A percentile compares a stretch with the other conserved stretches of the same genome.
These are phyloP conservation scores for Synergus umbraculus DNA, from an alignment of 2,888 invertebrate species.

Conservation along the genomic window DNA sequence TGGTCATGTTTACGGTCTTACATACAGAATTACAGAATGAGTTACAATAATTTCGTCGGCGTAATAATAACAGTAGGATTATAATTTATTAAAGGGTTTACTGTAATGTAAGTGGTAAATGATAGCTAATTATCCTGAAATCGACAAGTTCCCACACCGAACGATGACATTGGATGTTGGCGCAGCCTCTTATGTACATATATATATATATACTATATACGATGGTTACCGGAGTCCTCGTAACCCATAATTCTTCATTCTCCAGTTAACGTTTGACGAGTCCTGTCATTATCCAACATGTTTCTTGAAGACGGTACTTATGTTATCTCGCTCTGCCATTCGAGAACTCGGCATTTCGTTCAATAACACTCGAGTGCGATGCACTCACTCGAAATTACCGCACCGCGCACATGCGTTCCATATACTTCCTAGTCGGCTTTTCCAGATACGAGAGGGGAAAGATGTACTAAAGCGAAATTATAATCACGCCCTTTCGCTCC, in stretches of 20 bases:
- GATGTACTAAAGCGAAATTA: background rate
- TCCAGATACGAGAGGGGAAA: background rate
- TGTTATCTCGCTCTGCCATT: background rate
- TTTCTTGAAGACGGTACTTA: constrained; percentile 44
- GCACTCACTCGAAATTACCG: background rate
- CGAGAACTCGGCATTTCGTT: background rate
- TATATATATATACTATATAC: background rate
- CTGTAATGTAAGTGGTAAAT: too few species aligned
- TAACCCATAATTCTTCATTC: constrained; percentile 50
- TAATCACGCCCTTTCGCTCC: too few species aligned
- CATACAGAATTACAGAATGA: too few species aligned
- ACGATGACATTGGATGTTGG: background rate
- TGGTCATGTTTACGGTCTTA: too few species aligned
- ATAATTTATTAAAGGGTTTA: too few species aligned
- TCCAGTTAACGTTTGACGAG: constrained; percentile 57
- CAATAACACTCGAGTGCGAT: background rate
- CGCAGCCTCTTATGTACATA: background rate
- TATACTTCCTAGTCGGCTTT: background rate
- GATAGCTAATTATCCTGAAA: background rate
- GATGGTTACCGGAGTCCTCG: background rate
- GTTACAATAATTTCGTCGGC: too few species aligned
- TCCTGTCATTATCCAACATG: constrained; percentile 54
- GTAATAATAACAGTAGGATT: too few species aligned
- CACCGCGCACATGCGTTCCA: background rate
- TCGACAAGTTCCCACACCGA: background rate